phyloP scores from a whole-genome alignment of 2,113 vertebrate genomes.

The Ceratotherium simum region DNA sequence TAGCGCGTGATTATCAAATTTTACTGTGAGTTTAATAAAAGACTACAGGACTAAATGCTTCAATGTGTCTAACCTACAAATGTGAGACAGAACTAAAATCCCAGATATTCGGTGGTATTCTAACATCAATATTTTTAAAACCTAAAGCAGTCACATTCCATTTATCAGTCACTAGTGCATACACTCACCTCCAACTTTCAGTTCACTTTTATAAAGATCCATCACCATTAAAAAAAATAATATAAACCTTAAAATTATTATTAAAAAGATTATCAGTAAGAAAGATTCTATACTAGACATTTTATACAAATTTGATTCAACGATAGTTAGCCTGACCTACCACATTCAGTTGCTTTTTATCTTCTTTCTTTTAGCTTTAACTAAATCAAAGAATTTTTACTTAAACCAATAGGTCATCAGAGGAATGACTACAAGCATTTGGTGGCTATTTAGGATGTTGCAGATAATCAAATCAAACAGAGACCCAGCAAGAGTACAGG shows the following conservation, averaged over 20 bases:
- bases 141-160: background rate
- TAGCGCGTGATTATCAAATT: background rate
- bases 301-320: background rate
- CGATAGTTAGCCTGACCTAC: background rate
- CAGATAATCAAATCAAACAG: background rate
- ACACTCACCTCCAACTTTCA: background rate
- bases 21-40: background rate
- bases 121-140: background rate
- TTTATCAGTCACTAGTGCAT: background rate
- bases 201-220: background rate
- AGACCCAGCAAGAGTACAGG: background rate
- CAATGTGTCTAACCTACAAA: background rate
- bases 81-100: background rate
- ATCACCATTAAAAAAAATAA: background rate
- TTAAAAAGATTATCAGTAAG: background rate
- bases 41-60: background rate
- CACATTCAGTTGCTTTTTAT: background rate
- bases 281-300: background rate
- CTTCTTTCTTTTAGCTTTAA: constrained; percentile 22
- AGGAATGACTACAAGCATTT: background rate
- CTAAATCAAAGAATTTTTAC: constrained; percentile 19
- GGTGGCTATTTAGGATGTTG: background rate
- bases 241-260: constrained; percentile 11
- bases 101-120: background rate
- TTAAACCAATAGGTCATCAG: background rate